Evolutionary conservation across 1,140 invertebrate genomes (phyloP), one percentile per base, ranked within the genome.

Genomic region (Nomia melanderi): DNA sequence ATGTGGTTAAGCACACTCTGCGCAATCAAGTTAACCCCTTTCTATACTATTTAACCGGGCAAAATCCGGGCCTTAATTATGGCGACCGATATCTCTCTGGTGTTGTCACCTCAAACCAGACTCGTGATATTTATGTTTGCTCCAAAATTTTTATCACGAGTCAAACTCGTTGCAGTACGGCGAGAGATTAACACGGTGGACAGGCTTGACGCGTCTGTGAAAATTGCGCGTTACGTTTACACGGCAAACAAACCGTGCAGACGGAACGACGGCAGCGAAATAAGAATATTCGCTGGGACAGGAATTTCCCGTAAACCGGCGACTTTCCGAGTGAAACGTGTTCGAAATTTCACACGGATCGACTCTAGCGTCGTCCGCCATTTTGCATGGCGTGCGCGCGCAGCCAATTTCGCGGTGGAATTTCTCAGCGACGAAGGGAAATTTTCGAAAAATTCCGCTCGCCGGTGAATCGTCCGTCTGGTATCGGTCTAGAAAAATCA

Each of bases 1-100:
- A 57, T 23, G 39, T 57, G 57, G 29, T 33, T 17, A 27, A 25
- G 25, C n/a, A 25, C 65, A 65, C 65, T 74, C 54, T 54, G 50
- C 41, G 62, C 36, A 25, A 39, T 25, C n/a, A 74, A 54, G 36
- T 56, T 33, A 33, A 41, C 29, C n/a, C n/a, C n/a, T n/a, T n/a
- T n/a, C n/a, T n/a, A n/a, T n/a, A n/a, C n/a, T n/a, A n/a, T n/a
- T n/a, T n/a, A n/a, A n/a, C n/a, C 36, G 36, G 36, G 36, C 36
- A 12, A 17, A 17, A 12, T 44, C 41, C 14, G 41, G 14, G 41
- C 41, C 20, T 17, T 44, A 44, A 44, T 17, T 12, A 44, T 44
- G 41, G 41, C 41, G 5, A 17, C 41, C 41, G n/a, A n/a, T n/a
- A n/a, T n/a, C n/a, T n/a, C n/a, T n/a, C n/a, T n/a, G n/a, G n/a